Evolutionary conservation across 2,888 invertebrate genomes (phyloP), one percentile per base, ranked within the genome.

Genomic region (Caenorhabditis sp.): DNA sequence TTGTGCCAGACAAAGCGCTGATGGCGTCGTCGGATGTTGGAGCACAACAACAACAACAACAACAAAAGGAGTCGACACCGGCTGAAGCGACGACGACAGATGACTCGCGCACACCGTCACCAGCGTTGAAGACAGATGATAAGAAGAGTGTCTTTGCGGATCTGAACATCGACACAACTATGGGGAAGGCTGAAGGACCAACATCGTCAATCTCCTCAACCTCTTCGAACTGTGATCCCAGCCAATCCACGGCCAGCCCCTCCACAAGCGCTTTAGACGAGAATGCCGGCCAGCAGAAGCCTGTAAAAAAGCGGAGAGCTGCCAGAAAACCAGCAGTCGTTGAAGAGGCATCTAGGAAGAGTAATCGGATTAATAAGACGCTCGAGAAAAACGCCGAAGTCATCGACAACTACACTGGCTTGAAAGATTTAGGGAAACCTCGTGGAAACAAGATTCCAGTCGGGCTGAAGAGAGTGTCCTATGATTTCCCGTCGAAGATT

Each of bases 381-480:
- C 20, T 27, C 1, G 58, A 58, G 20, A 58, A 38, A 12, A 27
- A 38, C 7, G 58, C 49, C n/a, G 50, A 43, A 1, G 20, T 60
- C 8, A 38, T 60, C 25, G 50, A 50, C 25, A 60, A 60, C 25
- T 60, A 60, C 23, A 60, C 60, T 4, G 59, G 49, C 8, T 3
- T 5, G 12, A 60, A 26, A 21, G 60, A 60, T 26, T 7, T 26
- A 12, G 20, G 27, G 14, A 38, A 59, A 59, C 43, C 21, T 17
- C 36, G 63, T 10, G 59, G 54, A 12, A 52, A 26, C 1, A 5
- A 53, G 12, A n/a, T 59, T 31, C 69, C 69, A n/a, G 53, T 17
- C 10, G 69, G 69, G 1, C 36, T 64, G 25, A 50, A 21, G 2
- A 38, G 64, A 31, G 14, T 20, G 1, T 14, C n/a, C 17, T 59